Percentiles rank a stretch among this genome's conserved stretches.
phyloP scores from a whole-genome alignment of 2,113 vertebrate species.

The Cyanoliseus patagonus region DNA sequence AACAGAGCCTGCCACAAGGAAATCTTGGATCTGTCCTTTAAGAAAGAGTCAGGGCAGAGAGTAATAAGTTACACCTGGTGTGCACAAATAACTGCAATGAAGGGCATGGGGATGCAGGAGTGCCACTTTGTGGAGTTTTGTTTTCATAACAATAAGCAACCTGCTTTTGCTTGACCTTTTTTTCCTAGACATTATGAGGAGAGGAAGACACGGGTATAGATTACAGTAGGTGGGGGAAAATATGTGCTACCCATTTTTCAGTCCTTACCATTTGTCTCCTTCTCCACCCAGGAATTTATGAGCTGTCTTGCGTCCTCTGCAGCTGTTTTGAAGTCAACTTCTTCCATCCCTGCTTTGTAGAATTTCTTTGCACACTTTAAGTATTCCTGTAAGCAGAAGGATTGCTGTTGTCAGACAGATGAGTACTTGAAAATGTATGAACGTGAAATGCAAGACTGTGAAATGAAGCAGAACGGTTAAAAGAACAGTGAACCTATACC shows the following conservation, averaged over 20 bases:
- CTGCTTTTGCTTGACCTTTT: neutral
- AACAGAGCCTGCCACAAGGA: conserved; percentile 73
- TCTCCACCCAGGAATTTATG: conserved; percentile 75
- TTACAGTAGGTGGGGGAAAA: neutral
- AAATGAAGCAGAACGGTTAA: neutral
- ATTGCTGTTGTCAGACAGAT: neutral
- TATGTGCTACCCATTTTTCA: neutral
- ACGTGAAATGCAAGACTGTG: neutral
- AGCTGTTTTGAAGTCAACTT: conserved; percentile 61
- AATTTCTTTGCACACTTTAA: conserved; percentile 53
- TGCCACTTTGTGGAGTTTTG: neutral
- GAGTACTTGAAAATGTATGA: neutral
- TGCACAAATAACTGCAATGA: neutral
- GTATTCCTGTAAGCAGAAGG: conserved; percentile 66
- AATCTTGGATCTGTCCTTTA: conserved; percentile 81
- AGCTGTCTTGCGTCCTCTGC: conserved; percentile 64
- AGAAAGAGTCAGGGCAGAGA: neutral
- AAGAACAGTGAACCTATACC: neutral
- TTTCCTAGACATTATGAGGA: neutral
- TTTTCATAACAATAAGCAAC: neutral
- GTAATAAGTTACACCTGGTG: neutral
- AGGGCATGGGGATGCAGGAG: too few relatives aligned
- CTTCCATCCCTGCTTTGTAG: conserved; percentile 63
- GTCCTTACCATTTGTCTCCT: conserved; percentile 72
- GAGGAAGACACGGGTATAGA: neutral